A percentile compares a stretch with the other conserved stretches of the same genome.
phyloP scores from a whole-genome alignment of 2,113 vertebrate genomes.

The Tragelaphus imberbis region DNA sequence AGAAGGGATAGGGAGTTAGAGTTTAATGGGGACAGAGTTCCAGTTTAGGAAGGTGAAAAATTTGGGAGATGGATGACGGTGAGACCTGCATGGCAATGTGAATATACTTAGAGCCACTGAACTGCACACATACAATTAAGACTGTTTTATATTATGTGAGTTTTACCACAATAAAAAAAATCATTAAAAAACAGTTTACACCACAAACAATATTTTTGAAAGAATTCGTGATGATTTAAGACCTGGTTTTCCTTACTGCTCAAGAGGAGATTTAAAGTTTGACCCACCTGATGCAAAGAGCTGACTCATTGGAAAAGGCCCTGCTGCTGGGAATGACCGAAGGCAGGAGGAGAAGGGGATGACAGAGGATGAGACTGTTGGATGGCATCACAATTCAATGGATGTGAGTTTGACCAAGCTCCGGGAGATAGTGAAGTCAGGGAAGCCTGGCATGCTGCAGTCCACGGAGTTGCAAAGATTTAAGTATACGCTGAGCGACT shows the following conservation, averaged over 20 bases:
- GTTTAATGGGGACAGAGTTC: neutral
- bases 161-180: neutral
- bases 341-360: neutral
- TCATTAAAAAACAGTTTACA: neutral
- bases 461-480: neutral
- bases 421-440: neutral
- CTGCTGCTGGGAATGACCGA: neutral
- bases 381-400: neutral
- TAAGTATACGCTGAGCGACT: fast-evolving
- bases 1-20: neutral
- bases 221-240: neutral
- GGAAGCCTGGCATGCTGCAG: neutral
- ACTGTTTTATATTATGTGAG: neutral
- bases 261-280: neutral
- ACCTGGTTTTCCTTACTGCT: neutral
- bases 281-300: neutral
- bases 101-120: neutral
- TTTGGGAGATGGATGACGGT: neutral
- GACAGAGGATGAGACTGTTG: neutral
- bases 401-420: neutral
- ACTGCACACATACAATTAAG: neutral
- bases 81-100: neutral
- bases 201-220: neutral
- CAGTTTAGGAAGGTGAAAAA: neutral
- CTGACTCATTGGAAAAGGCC: neutral